Evolutionary conservation across 2,113 vertebrate genomes (phyloP), one percentile per base, ranked within the genome.

Genomic region (Neomonachus schauinslandi): DNA sequence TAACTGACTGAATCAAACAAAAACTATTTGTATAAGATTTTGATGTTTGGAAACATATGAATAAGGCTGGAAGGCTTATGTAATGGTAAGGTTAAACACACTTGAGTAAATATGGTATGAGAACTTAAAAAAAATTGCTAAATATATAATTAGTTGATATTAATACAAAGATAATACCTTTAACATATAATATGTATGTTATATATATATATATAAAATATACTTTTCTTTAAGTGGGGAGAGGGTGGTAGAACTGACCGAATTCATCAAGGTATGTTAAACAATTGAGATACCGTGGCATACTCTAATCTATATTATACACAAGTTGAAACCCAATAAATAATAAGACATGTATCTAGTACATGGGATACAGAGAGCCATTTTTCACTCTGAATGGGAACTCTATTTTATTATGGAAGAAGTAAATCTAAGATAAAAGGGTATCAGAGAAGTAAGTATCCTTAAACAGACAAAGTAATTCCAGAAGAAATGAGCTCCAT

Each of bases 1-100:
- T 89, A 97, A 98, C 69, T 92, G 96, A 98, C 94, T 98, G 97
- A 98, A 93, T 97, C 81, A 98, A 98, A 98, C 83, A 90, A 83
- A 92, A 96, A 98, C 71, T 53, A 96, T 92, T 87, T 95, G 89
- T 57, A 1, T 74, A 97, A 96, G 46, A 91, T 69, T 1, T 31
- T 0, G 24, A 98, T 93, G 79, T 94, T 59, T 94, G 16, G 19
- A 93, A 97, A 74, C 31, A 90, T 28, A 71, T 15, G 55, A 85
- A 91, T 91, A 76, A 77, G 67, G 55, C 31, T 39, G 5, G 31
- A 83, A 61, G 24, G 24, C 42, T 65, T 72, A 15, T 33, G 36
- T 9, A 79, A 81, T 24, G 77, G 33, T n/a, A 90, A 97, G 21
- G 49, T 67, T 86, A 97, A 93, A 96, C 81, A 97, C 2, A 94